Evolutionary conservation across 2,113 vertebrate species (phyloP).

Genomic region (Entosphenus tridentatus): DNA sequence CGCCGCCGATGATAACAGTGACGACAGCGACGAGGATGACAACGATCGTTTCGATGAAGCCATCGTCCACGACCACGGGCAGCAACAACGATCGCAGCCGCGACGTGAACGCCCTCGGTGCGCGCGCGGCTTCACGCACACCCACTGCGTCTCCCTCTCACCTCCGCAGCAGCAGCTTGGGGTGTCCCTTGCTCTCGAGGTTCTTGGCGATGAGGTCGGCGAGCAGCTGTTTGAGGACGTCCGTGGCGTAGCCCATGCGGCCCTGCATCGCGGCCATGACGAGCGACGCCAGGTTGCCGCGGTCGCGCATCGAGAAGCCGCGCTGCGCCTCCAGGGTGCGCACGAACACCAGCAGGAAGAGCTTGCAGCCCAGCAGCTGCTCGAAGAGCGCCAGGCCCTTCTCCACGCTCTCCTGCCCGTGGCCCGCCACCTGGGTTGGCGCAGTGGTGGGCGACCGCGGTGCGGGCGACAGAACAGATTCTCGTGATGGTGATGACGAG

Average conservation of each 20-base stretch:
- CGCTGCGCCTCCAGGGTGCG: conserved; percentile 79
- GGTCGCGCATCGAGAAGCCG: conserved; percentile 91
- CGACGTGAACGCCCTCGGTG: too few relatives aligned
- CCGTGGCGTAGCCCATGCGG: conserved; percentile 84
- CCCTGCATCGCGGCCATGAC: conserved; percentile 92
- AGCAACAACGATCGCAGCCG: too few relatives aligned
- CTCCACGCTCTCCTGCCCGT: conserved; percentile 79
- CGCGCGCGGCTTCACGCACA: too few relatives aligned
- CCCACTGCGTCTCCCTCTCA: conserved; percentile 16
- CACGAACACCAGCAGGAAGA: conserved; percentile 80
- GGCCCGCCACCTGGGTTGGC: conserved; percentile 58
- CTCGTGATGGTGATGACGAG: too few relatives aligned
- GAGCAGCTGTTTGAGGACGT: conserved; percentile 82
- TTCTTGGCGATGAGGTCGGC: conserved; percentile 96
- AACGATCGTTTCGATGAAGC: too few relatives aligned
- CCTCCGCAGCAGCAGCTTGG: conserved; percentile 80
- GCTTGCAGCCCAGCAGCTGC: conserved; percentile 93
- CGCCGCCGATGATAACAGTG: too few relatives aligned
- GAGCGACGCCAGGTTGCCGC: conserved; percentile 78
- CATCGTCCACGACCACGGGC: too few relatives aligned
- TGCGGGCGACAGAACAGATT: too few relatives aligned
- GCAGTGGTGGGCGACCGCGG: too few relatives aligned
- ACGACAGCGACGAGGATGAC: too few relatives aligned
- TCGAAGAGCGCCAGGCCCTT: conserved; percentile 85
- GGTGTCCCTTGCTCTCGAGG: conserved; percentile 96